phyloP scores from a whole-genome alignment of 2,888 invertebrate genomes.

The Fragum sueziense region DNA sequence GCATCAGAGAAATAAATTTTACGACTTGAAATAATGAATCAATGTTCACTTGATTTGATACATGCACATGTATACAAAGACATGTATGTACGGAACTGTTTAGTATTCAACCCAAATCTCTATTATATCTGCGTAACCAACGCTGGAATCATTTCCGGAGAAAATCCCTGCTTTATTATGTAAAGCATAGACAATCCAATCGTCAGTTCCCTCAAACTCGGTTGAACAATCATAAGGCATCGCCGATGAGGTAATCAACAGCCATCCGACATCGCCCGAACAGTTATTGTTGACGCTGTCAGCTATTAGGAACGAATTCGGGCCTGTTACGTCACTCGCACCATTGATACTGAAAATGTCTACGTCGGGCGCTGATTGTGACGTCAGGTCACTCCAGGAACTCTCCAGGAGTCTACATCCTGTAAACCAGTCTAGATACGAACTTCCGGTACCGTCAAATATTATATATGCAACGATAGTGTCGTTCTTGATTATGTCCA shows the following conservation, averaged over 20 bases:
- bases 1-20: no score
- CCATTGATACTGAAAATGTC: neutral
- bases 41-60: no score
- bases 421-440: neutral
- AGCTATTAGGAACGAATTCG: neutral
- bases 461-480: neutral
- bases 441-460: conserved; percentile 12
- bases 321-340: no score
- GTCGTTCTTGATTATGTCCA: conserved; percentile 4
- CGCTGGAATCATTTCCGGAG: neutral
- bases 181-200: neutral
- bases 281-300: neutral
- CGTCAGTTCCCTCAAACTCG: neutral
- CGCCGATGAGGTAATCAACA: neutral
- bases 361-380: neutral
- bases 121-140: neutral
- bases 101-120: neutral
- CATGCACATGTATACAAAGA: no score
- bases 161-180: neutral
- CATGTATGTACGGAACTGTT: no score
- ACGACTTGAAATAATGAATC: no score
- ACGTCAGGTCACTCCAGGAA: conserved; percentile 16
- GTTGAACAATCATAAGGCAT: neutral
- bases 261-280: neutral
- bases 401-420: neutral